phyloP scores from a whole-genome alignment of 2,113 vertebrate genomes.

The Calyptommatus sinebrachiatus region DNA sequence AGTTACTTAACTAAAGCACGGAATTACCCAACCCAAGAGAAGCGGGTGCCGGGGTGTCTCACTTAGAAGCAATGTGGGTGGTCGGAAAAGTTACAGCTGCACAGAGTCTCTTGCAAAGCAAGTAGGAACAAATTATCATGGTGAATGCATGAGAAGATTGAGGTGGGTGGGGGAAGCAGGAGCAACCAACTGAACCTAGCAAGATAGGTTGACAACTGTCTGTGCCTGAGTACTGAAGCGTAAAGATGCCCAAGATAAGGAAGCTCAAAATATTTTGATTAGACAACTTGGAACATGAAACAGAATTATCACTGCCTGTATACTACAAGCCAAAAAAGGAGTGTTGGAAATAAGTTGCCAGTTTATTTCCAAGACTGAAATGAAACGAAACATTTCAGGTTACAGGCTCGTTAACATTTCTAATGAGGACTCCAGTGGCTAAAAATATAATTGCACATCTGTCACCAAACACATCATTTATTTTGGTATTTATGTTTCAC shows the following conservation, averaged over 20 bases:
- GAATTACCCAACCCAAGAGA: constrained; percentile 9
- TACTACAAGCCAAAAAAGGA: constrained; percentile 49
- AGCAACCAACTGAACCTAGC: constrained; percentile 13
- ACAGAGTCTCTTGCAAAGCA: constrained; percentile 2
- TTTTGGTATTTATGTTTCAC: too few relatives aligned
- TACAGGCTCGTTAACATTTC: neutral
- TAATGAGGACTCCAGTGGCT: neutral
- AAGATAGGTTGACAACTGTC: constrained; percentile 38
- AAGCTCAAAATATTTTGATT: constrained; percentile 49
- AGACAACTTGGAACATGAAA: constrained; percentile 36
- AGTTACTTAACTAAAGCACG: constrained; percentile 58
- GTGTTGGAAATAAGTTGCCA: constrained; percentile 41
- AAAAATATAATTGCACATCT: neutral
- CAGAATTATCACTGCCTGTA: constrained; percentile 52
- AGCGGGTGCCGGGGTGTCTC: constrained; percentile 28
- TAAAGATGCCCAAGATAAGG: constrained; percentile 45
- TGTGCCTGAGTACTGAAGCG: constrained; percentile 6
- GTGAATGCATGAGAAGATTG: constrained; percentile 28
- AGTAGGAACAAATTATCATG: constrained; percentile 39
- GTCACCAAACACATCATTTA: too few relatives aligned
- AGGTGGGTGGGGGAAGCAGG: neutral
- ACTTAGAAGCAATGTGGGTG: constrained; percentile 58
- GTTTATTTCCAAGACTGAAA: constrained; percentile 49
- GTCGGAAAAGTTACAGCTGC: constrained; percentile 56
- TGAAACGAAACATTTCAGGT: constrained; percentile 48